These are phyloP conservation scores for Phalangium opilio DNA, from an alignment of 2,888 invertebrate genomes.

Conservation along the genomic window DNA sequence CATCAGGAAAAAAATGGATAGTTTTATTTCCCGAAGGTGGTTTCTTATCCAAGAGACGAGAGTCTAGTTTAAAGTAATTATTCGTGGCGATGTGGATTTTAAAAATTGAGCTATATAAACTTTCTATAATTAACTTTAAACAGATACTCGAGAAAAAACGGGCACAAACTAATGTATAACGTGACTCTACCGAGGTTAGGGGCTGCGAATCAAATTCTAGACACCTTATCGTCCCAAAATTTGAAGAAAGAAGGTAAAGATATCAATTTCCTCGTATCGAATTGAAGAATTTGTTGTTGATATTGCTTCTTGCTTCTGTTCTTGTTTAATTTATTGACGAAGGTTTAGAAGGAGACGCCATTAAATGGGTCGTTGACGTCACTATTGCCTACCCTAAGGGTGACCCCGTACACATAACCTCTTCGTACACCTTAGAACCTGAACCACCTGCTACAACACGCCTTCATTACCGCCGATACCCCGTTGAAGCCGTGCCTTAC, in stretches of 20 bases:
- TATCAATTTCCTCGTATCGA: too few relatives aligned
- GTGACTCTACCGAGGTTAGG: constrained; percentile 81
- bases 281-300: too few relatives aligned
- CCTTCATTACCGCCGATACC: constrained; percentile 36
- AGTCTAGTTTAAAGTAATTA: constrained; percentile 59
- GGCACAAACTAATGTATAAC: constrained; percentile 28
- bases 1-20: constrained; percentile 38
- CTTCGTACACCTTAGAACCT: constrained; percentile 39
- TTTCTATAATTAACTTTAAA: too few relatives aligned
- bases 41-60: constrained; percentile 71
- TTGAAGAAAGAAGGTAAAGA: too few relatives aligned
- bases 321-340: constrained; percentile 6
- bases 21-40: constrained; percentile 92
- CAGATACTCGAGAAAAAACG: too few relatives aligned
- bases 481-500: constrained; percentile 45
- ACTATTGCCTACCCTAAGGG: constrained; percentile 76
- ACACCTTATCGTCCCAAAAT: constrained; percentile 2
- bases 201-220: constrained; percentile 51
- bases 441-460: constrained; percentile 40
- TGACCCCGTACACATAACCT: constrained; percentile 52
- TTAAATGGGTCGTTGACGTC: constrained; percentile 73
- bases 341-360: constrained; percentile 8
- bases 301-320: too few relatives aligned
- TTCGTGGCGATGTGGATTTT: too few relatives aligned
- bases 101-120: too few relatives aligned